Evolutionary conservation across 37 sponge, comb jelly and placozoan species (phyloP).

Genomic region (Agelas oroides): DNA sequence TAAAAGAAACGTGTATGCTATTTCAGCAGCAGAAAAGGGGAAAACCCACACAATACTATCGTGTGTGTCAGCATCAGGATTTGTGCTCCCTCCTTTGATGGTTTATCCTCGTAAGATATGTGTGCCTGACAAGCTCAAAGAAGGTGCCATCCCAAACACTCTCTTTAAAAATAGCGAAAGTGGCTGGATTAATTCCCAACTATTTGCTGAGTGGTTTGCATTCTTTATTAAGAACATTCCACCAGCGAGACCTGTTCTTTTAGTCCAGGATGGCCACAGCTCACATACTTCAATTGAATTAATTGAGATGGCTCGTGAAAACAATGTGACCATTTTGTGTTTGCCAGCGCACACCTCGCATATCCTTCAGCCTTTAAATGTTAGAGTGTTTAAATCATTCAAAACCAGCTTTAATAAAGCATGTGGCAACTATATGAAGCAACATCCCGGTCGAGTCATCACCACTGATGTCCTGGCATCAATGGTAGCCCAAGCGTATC

Average conservation of each 20-base stretch:
- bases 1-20: conserved; percentile 40
- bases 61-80: conserved; percentile 71
- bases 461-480: conserved; percentile 51
- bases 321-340: conserved; percentile 53
- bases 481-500: conserved; percentile 51
- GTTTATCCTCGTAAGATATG: conserved; percentile 58
- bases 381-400: conserved; percentile 72
- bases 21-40: conserved; percentile 60
- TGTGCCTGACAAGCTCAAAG: conserved; percentile 48
- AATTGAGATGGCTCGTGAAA: conserved; percentile 65
- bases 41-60: no score
- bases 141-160: conserved; percentile 49
- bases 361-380: conserved; percentile 73
- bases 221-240: conserved; percentile 57
- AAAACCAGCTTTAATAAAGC: conserved; percentile 57
- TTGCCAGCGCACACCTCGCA: conserved; percentile 71
- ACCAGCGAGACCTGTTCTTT: conserved; percentile 54
- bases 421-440: conserved; percentile 29
- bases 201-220: conserved; percentile 63
- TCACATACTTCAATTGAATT: conserved; percentile 64
- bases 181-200: conserved; percentile 66
- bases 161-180: conserved; percentile 56
- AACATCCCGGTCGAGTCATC: conserved; percentile 60
- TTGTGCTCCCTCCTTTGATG: conserved; percentile 59
- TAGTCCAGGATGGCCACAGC: conserved; percentile 70